Conservation (phyloP, 2,888 invertebrate genomes). For the Cryptophagus acutangulus region DNA sequence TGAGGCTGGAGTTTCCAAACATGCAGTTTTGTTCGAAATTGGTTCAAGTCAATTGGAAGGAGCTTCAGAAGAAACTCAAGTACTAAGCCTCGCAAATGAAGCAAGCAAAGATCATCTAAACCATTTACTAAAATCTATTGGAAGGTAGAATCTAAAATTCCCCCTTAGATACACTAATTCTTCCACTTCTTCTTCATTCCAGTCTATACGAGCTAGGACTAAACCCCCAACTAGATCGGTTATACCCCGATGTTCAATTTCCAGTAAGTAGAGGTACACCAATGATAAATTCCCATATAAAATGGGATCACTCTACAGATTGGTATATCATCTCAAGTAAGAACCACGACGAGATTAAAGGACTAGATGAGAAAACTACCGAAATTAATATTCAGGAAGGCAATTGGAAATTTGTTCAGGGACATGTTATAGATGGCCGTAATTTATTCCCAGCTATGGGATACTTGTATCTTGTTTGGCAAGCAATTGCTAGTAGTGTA, state of each 20-base stretch:
- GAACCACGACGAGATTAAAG: constrained; percentile 43
- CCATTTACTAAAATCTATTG: constrained; percentile 8
- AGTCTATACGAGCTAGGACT: constrained; percentile 75
- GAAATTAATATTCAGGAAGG: constrained; percentile 59
- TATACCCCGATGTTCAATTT: constrained; percentile 71
- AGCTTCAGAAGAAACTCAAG: too few relatives aligned
- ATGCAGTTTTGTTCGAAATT: too few relatives aligned
- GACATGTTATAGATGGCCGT: constrained; percentile 72
- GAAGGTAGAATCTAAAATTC: constrained; percentile 8
- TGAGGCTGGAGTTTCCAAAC: too few relatives aligned
- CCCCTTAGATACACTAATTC: background rate
- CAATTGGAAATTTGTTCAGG: constrained; percentile 65
- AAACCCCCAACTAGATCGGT: constrained; percentile 65
- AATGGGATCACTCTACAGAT: constrained; percentile 80
- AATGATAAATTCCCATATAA: constrained; percentile 63
- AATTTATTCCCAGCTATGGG: constrained; percentile 59
- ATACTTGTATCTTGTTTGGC: constrained; percentile 51
- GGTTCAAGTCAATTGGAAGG: too few relatives aligned
- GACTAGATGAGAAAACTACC: constrained; percentile 60
- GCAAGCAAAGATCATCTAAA: too few relatives aligned
- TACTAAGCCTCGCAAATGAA: too few relatives aligned
- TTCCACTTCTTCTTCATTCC: constrained; percentile 25
- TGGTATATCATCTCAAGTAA: constrained; percentile 57
- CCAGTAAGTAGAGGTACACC: constrained; percentile 68
- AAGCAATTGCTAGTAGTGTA: constrained; percentile 49